Base-by-base conservation (phyloP, 2,113 vertebrate genomes). In the Oplegnathus fasciatus region DNA sequence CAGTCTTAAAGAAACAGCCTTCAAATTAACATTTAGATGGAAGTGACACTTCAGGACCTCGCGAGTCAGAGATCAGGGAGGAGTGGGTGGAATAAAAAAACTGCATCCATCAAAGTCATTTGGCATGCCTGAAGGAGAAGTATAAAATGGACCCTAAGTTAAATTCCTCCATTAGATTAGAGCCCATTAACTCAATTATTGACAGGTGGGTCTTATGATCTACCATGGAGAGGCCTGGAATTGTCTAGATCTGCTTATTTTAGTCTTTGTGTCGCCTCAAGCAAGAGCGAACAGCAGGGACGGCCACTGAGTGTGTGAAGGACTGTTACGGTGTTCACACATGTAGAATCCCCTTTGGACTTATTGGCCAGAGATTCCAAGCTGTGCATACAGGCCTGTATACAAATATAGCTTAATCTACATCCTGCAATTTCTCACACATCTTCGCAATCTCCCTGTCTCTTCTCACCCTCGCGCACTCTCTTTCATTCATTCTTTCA, bases 1-100 rank as follows among this genome's bases (percentile, higher is more conserved):
- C 76, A 88, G 82, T 82, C 88, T 86, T 86, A 81, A 90, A 84
- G 77, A 84, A 91, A 78, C 83, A 89, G 83, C 44, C 82, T 87
- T 89, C 82, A 91, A 94, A 95, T 95, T 93, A 92, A 94, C 93
- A 94, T 94, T 92, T 93, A 94, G 92, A 94, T 94, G 84, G 80
- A 91, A 91, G 68, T 84, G 87, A 94, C 91, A 89, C 83, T 75
- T 81, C 44, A 68, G 80, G 84, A 93, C 86, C 86, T 89, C 20
- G 8, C 28, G 0, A 90, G 86, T 82, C 78, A 91, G 68, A 88
- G 88, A 89, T 88, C 88, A 34, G 68, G 30, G 74, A 78, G 75
- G 80, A 87, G 84, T 66, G 80, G 40, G 75, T n/a, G 65, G 15
- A 82, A 86, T 70, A 79, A 88, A 73, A 75, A 89, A 88, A 86